phyloP scores from a whole-genome alignment of 1,140 invertebrate genomes.

The Macrosteles quadrilineatus region DNA sequence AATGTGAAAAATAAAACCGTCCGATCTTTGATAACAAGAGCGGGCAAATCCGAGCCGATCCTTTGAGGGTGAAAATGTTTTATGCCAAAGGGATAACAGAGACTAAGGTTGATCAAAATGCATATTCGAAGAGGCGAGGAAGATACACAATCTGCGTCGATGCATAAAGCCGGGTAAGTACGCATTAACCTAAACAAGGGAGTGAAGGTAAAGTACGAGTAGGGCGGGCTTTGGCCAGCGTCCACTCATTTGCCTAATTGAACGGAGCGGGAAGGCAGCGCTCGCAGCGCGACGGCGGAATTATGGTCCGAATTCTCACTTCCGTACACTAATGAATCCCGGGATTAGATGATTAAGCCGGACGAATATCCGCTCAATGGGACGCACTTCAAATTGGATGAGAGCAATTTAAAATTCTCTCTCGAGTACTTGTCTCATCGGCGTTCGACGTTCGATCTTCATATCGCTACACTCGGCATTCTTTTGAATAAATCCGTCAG shows the following conservation, averaged over 20 bases:
- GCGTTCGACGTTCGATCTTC: too few relatives aligned
- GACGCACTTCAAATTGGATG: constrained; percentile 19
- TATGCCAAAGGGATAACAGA: constrained; percentile 9
- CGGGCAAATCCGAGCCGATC: neutral
- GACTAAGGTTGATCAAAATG: constrained; percentile 21
- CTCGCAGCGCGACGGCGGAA: neutral
- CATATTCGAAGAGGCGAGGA: constrained; percentile 19
- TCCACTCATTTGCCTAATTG: constrained; percentile 18
- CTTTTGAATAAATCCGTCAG: too few relatives aligned
- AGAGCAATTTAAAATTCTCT: constrained; percentile 24
- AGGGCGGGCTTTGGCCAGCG: neutral
- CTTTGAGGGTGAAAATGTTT: constrained; percentile 16
- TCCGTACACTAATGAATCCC: constrained; percentile 13
- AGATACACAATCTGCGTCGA: constrained; percentile 16
- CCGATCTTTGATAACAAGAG: constrained; percentile 7
- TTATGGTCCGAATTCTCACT: constrained; percentile 14
- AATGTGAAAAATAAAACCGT: constrained; percentile 13
- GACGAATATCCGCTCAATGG: constrained; percentile 24
- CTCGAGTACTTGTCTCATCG: neutral
- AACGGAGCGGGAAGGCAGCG: constrained; percentile 7
- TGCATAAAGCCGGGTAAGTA: constrained; percentile 19
- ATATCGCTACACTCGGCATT: too few relatives aligned
- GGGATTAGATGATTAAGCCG: constrained; percentile 19
- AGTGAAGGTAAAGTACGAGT: too few relatives aligned
- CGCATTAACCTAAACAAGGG: constrained; percentile 9